Conservation (phyloP, 2,797 vertebrate species). For the Microtus californicus region DNA sequence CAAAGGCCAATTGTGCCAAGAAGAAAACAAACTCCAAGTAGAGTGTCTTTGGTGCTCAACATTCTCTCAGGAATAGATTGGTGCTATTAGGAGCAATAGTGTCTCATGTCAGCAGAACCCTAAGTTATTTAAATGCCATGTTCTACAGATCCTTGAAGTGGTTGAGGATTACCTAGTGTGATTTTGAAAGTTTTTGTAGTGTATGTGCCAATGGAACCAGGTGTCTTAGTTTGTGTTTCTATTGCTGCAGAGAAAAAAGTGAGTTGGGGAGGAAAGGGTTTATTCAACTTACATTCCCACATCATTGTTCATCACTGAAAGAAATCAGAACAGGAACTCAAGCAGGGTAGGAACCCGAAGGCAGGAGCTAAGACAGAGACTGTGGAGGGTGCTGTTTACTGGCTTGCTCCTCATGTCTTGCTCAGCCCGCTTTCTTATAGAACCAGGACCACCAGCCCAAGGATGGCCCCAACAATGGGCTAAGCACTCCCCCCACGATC, state of each 20-base stretch:
- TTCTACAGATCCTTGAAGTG: no score
- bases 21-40: no score
- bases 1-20: no score
- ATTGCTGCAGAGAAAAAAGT: neutral
- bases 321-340: no score
- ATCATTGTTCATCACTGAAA: neutral
- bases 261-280: neutral
- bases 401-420: neutral
- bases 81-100: no score
- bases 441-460: neutral
- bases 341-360: no score
- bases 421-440: neutral
- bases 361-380: no score
- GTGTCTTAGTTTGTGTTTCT: neutral
- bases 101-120: no score
- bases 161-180: neutral
- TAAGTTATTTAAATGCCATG: no score
- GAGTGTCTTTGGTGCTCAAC: no score
- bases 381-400: no score
- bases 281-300: neutral
- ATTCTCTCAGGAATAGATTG: no score
- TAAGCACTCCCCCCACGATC: neutral
- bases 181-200: neutral
- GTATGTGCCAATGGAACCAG: neutral
- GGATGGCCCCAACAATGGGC: neutral